Evolutionary conservation across 2,113 vertebrate species (phyloP), one percentile per base, ranked within the genome.

Genomic region (Callipepla squamata): DNA sequence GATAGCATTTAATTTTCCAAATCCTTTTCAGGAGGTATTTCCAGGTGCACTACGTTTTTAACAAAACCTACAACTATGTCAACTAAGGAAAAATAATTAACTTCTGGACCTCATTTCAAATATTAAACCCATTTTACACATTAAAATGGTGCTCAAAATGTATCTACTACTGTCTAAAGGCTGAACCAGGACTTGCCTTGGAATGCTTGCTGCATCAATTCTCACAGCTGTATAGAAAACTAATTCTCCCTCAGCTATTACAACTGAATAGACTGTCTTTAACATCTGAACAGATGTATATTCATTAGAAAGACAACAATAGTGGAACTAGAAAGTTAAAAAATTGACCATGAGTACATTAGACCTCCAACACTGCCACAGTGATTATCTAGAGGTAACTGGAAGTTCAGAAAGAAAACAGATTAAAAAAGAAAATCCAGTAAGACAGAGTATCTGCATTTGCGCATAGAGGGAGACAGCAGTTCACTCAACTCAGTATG

Each of bases 1-100:
- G 17, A 62, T 20, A 70, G 78, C 23, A 59, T 74, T 94, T 63
- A 17, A 82, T 85, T 87, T 94, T 77, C 45, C 76, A 87, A 93
- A 63, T 44, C 34, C 22, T 85, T 70, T 80, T 82, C 50, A 58
- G 79, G 20, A 59, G 20, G 30, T 42, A 58, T 76, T 92, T 89
- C 51, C 4, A 6, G 17, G 34, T 92, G 44, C 26, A 26, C 32
- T 70, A 3, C 10, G 58, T 8, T 59, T 67, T 12, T n/a, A 90
- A 69, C 65, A 82, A 92, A 85, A 93, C 8, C 42, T 66, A 47
- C 9, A 82, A 30, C 22, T 66, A 89, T 28, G 32, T 63, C 44
- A 93, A 80, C 17, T 19, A 87, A 84, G 44, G 32, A 78, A 82
- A 92, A 91, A 67, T 25, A 76, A 85, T 45, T 68, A 88, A 78